Evolutionary conservation across 2,888 invertebrate genomes (phyloP), one percentile per base, ranked within the genome.

Genomic region (Patella pellucida): DNA sequence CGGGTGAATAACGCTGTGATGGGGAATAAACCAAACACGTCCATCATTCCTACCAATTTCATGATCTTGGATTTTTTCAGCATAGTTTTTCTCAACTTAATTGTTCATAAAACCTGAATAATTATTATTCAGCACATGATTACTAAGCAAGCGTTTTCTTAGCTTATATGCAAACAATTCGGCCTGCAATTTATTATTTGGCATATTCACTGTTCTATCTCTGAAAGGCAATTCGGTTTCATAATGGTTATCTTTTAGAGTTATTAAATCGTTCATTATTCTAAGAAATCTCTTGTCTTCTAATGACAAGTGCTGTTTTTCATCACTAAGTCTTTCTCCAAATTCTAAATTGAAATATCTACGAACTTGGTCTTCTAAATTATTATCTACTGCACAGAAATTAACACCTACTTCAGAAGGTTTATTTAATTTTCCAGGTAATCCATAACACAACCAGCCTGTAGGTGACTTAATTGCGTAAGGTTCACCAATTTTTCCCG

Each of bases 11-110:
- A 78, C 78, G 9, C 69, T 19, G 68, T 74, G 73, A 41, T 79
- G 79, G 15, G 79, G 79, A 11, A 79, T 27, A 68, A 75, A 78
- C 75, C 78, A 79, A 14, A 69, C 51, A n/a, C 51, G 23, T 15
- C 71, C 14, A 16, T 27, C 27, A 27, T 27, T 27, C 27, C n/a
- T 41, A n/a, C 50, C 23, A 41, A 27, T 31, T 41, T 67, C 68
- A n/a, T 73, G 68, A 15, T n/a, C 19, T 11, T 11, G 16, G 19
- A 73, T 19, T 16, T 67, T 41, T 41, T 54, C 19, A n/a, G 68
- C 73, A 68, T 41, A 56, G n/a, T 41, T 68, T 41, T 68, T 73
- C 19, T 71, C 68, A 27, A 73, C 16, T 14, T 3, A 68, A 16
- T 31, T 52, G 51, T 67, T 23, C 27, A 73, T 50, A 16, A 19